Conservation (phyloP, 2,113 vertebrate genomes). For the Microtus montanus region DNA sequence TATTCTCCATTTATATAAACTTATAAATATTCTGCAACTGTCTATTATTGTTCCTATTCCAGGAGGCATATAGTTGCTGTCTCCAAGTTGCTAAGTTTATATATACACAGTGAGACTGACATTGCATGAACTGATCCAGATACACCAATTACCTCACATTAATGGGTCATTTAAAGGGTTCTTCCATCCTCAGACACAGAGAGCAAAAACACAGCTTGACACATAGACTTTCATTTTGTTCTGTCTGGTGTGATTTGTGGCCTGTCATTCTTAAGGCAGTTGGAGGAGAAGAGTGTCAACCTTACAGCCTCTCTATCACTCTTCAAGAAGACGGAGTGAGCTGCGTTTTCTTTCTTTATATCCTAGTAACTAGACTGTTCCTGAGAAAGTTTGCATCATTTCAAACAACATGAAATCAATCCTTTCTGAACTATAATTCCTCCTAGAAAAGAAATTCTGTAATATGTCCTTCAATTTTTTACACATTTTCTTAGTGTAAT, state of each 20-base stretch:
- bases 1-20: neutral
- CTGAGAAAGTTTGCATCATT: neutral
- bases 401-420: neutral
- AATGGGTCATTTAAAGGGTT: constrained; percentile 62
- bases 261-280: constrained; percentile 38
- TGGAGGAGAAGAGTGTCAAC: constrained; percentile 57
- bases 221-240: constrained; percentile 65
- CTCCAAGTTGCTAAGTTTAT: neutral
- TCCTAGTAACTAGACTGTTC: neutral
- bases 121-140: neutral
- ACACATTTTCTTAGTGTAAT: neutral
- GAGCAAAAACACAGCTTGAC: constrained; percentile 24
- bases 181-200: constrained; percentile 46
- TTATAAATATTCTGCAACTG: neutral
- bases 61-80: neutral
- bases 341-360: neutral
- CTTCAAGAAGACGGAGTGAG: constrained; percentile 18
- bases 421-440: neutral
- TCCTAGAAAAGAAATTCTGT: neutral
- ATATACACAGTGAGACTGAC: neutral
- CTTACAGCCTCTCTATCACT: constrained; percentile 35
- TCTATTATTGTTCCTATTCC: neutral
- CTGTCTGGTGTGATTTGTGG: constrained; percentile 61
- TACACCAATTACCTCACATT: constrained; percentile 57
- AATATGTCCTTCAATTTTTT: neutral